Conservation (phyloP, 1,140 invertebrate genomes). For the Monochamus saltuarius region DNA sequence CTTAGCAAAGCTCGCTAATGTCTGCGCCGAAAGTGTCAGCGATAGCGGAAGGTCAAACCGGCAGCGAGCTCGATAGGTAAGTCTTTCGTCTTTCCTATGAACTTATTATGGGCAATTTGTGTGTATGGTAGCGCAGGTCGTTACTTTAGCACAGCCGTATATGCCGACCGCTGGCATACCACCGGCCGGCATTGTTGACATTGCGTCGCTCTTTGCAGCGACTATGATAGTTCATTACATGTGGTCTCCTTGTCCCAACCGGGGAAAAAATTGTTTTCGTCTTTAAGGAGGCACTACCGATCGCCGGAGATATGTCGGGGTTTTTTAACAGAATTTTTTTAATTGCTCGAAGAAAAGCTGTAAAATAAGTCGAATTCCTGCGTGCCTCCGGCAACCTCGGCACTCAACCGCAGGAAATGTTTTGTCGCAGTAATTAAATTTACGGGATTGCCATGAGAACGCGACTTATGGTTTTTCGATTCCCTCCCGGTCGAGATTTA, state of each 20-base stretch:
- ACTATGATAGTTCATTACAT: constrained; percentile 3
- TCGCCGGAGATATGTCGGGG: too few relatives aligned
- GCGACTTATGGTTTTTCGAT: too few relatives aligned
- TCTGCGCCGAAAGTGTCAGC: background rate
- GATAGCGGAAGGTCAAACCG: constrained; percentile 15
- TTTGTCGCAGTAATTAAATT: too few relatives aligned
- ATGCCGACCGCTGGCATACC: constrained; percentile 21
- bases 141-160: constrained; percentile 34
- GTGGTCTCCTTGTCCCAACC: constrained; percentile 3
- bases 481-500: too few relatives aligned
- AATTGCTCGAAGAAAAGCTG: too few relatives aligned
- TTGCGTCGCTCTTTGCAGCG: constrained; percentile 13
- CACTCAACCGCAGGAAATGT: too few relatives aligned
- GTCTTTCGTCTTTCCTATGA: constrained; percentile 31
- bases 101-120: constrained; percentile 42
- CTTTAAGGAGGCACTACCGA: too few relatives aligned
- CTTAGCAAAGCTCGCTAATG: background rate
- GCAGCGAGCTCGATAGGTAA: constrained; percentile 14
- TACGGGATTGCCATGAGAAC: too few relatives aligned
- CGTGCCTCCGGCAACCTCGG: too few relatives aligned
- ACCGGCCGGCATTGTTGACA: constrained; percentile 33
- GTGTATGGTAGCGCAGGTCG: constrained; percentile 32
- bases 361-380: too few relatives aligned
- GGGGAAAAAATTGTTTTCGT: constrained; percentile 7
- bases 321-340: too few relatives aligned